phyloP scores from a whole-genome alignment of 2,113 vertebrate species.

The Proterorhinus semilunaris region DNA sequence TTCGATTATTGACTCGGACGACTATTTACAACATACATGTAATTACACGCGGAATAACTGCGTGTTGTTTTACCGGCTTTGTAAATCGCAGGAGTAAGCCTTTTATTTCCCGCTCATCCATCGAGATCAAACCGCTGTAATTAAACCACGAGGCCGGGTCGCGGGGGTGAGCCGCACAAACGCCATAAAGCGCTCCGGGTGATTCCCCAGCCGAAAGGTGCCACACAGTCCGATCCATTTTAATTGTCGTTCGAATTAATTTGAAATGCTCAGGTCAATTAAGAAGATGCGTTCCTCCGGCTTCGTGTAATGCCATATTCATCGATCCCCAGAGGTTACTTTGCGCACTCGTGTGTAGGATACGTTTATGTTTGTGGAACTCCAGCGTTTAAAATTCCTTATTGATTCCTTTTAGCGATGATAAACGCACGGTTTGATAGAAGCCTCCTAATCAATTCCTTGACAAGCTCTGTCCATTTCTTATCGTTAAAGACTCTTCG shows the following conservation, averaged over 20 bases:
- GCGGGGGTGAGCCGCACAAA: constrained; percentile 25
- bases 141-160: constrained; percentile 52
- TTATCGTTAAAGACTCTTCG: constrained; percentile 54
- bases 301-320: constrained; percentile 64
- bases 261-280: constrained; percentile 67
- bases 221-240: constrained; percentile 58
- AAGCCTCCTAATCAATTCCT: constrained; percentile 62
- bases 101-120: constrained; percentile 38
- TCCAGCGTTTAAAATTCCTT: constrained; percentile 71
- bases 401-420: constrained; percentile 63
- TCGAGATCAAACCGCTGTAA: constrained; percentile 55
- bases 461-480: constrained; percentile 59
- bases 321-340: constrained; percentile 66
- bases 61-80: constrained; percentile 19
- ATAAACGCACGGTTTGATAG: constrained; percentile 58
- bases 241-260: constrained; percentile 67
- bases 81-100: constrained; percentile 37
- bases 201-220: constrained; percentile 41
- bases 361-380: constrained; percentile 68
- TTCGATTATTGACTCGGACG: background rate
- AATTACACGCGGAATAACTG: constrained; percentile 28
- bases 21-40: background rate
- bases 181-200: constrained; percentile 35
- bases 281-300: constrained; percentile 67
- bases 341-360: constrained; percentile 64